Conservation (phyloP, 2,888 invertebrate species). For the Lordiphosa andalusiaca region DNA sequence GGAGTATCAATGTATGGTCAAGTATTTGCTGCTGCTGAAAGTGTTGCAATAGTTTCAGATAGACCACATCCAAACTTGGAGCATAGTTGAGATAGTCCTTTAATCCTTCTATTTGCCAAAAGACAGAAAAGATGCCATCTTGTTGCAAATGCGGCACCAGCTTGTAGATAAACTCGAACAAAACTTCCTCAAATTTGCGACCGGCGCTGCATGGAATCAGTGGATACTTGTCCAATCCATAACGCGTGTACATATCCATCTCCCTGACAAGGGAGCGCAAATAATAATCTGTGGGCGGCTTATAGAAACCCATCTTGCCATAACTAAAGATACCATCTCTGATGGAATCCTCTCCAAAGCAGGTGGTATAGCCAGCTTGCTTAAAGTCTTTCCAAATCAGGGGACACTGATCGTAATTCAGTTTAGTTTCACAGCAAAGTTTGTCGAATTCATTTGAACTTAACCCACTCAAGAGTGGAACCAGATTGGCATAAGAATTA, state of each 20-base stretch:
- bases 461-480: slow-evolving; percentile 88
- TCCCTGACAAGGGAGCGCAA: slow-evolving; percentile 86
- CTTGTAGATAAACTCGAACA: slow-evolving; percentile 35
- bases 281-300: slow-evolving; percentile 91
- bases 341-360: slow-evolving; percentile 89
- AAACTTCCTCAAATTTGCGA: slow-evolving; percentile 30
- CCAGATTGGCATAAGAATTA: slow-evolving; percentile 93
- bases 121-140: slow-evolving; percentile 38
- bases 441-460: slow-evolving; percentile 83
- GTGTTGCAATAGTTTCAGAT: slow-evolving; percentile 56
- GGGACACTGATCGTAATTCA: slow-evolving; percentile 87
- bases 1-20: slow-evolving; percentile 85
- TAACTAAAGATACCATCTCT: slow-evolving; percentile 89
- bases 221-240: slow-evolving; percentile 30
- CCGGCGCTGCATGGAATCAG: slow-evolving; percentile 32
- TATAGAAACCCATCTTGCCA: slow-evolving; percentile 86
- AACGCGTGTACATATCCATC: slow-evolving; percentile 82
- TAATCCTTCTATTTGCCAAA: slow-evolving; percentile 49
- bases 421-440: slow-evolving; percentile 82
- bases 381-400: slow-evolving; percentile 89
- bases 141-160: slow-evolving; percentile 26
- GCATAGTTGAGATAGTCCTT: slow-evolving; percentile 41
- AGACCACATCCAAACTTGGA: slow-evolving; percentile 19
- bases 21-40: slow-evolving; percentile 74
- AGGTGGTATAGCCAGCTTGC: slow-evolving; percentile 86